Conservation (phyloP, 92 coral and sea anemone genomes). For the Siderastrea radians region DNA sequence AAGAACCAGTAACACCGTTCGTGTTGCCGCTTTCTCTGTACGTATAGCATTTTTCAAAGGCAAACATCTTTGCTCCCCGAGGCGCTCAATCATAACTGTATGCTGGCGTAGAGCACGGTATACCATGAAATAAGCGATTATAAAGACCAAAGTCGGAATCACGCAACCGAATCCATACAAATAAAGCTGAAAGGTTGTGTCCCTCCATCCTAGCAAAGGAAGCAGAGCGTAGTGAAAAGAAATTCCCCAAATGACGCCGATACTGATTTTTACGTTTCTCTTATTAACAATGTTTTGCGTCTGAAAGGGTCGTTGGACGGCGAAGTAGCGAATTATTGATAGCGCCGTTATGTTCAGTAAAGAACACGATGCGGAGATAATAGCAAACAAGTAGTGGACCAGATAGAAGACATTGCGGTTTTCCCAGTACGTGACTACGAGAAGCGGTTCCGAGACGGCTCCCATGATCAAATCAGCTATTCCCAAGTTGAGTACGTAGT, state of each 20-base stretch:
- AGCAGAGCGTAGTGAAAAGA: constrained; percentile 67
- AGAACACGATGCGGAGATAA: constrained; percentile 81
- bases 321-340: constrained; percentile 80
- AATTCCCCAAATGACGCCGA: constrained; percentile 68
- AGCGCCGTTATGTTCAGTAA: constrained; percentile 77
- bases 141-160: constrained; percentile 63
- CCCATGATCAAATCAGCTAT: constrained; percentile 87
- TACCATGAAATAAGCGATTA: constrained; percentile 61
- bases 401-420: constrained; percentile 52
- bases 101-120: constrained; percentile 66
- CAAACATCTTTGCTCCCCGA: constrained; percentile 28
- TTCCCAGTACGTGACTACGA: constrained; percentile 75
- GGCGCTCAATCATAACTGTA: constrained; percentile 39
- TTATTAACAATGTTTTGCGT: constrained; percentile 64
- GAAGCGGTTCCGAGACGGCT: constrained; percentile 72
- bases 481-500: constrained; percentile 71
- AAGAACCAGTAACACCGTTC: constrained; percentile 73
- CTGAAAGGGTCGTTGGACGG: constrained; percentile 71
- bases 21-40: constrained; percentile 77
- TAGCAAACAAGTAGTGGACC: constrained; percentile 81
- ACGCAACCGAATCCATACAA: constrained; percentile 74
- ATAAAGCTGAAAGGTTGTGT: constrained; percentile 71
- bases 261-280: constrained; percentile 44
- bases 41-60: constrained; percentile 55
- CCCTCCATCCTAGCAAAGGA: constrained; percentile 77